A percentile compares a stretch with the other conserved stretches of the same genome.
These are phyloP conservation scores for Tachina lurida DNA, from an alignment of 2,888 invertebrate species.

Conservation along the genomic window DNA sequence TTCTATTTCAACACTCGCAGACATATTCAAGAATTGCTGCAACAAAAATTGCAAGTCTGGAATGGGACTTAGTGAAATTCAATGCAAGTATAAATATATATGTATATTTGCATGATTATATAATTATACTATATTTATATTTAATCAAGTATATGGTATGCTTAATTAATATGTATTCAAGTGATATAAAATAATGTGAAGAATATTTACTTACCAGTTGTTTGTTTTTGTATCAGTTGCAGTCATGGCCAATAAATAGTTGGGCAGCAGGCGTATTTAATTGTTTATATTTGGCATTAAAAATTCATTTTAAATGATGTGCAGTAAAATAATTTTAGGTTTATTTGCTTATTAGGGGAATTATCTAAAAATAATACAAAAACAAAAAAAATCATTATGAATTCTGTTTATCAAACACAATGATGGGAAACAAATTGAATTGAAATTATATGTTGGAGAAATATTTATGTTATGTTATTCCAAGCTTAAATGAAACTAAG, in stretches of 20 bases:
- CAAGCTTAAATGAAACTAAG: too few relatives aligned
- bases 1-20: too few relatives aligned
- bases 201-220: constrained; percentile 34
- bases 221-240: constrained; percentile 38
- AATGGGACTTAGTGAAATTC: too few relatives aligned
- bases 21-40: too few relatives aligned
- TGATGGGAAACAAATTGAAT: neutral
- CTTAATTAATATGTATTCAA: neutral
- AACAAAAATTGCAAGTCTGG: too few relatives aligned
- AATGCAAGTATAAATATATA: too few relatives aligned
- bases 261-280: neutral
- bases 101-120: too few relatives aligned
- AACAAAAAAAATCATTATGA: neutral
- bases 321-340: constrained; percentile 8
- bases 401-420: neutral
- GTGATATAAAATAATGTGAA: constrained; percentile 3
- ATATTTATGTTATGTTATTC: neutral
- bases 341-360: constrained; percentile 20
- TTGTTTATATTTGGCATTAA: constrained; percentile 26
- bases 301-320: constrained; percentile 21
- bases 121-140: too few relatives aligned
- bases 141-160: too few relatives aligned
- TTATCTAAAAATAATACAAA: constrained; percentile 12
- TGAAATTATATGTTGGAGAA: neutral
- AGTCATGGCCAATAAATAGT: constrained; percentile 37